Evolutionary conservation across 2,888 invertebrate species (phyloP).

Genomic region (Campoplex nolae): DNA sequence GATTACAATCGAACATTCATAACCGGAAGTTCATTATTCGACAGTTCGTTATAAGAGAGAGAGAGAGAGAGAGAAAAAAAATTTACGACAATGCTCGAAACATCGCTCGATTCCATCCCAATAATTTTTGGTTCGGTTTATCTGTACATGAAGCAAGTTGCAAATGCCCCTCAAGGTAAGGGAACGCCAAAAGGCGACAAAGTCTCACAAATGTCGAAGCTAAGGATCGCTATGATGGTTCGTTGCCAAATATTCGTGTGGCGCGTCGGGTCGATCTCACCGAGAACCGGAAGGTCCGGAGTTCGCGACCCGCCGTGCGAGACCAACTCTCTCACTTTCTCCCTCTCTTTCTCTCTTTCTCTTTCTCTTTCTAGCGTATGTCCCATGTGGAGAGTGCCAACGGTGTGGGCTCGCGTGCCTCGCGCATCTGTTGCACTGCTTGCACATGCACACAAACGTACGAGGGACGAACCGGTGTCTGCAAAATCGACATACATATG

Average conservation of each 20-base stretch:
- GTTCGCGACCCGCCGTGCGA: constrained; percentile 79
- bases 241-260: constrained; percentile 79
- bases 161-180: constrained; percentile 21
- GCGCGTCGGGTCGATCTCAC: constrained; percentile 60
- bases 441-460: constrained; percentile 67
- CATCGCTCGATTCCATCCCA: background rate
- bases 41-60: background rate
- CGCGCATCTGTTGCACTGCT: constrained; percentile 83
- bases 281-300: constrained; percentile 78
- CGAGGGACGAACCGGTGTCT: constrained; percentile 36
- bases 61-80: background rate
- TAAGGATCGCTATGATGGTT: constrained; percentile 52
- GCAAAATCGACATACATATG: background rate
- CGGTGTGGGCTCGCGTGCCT: constrained; percentile 80
- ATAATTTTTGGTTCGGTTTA: background rate
- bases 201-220: constrained; percentile 18
- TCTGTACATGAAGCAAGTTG: constrained; percentile 23
- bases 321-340: constrained; percentile 57
- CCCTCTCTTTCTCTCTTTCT: constrained; percentile 41
- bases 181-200: constrained; percentile 20
- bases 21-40: constrained; percentile 9
- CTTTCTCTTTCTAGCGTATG: constrained; percentile 41
- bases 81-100: background rate
- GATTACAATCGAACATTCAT: background rate
- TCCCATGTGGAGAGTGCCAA: constrained; percentile 74